These are phyloP conservation scores for Leucophenga maculata DNA, from an alignment of 2,888 invertebrate species.

Conservation along the genomic window DNA sequence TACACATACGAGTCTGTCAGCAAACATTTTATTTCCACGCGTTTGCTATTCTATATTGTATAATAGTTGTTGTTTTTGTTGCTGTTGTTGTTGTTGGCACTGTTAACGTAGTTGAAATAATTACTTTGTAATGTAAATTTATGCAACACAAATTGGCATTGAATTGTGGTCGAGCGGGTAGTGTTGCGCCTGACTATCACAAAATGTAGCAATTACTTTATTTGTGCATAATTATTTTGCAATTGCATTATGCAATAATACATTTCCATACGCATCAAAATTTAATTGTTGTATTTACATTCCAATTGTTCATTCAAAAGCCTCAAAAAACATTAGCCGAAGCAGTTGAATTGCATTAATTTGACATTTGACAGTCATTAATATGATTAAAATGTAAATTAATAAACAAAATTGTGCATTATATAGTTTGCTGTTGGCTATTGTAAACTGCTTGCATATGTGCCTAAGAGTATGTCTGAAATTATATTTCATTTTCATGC, in stretches of 20 bases:
- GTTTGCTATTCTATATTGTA: not conserved
- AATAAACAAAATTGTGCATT: slow-evolving; percentile 8
- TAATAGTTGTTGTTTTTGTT: not conserved
- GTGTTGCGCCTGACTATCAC: not conserved
- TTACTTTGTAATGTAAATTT: slow-evolving; percentile 53
- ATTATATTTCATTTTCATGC: too few relatives aligned
- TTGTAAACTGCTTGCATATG: too few relatives aligned
- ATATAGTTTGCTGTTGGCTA: too few relatives aligned
- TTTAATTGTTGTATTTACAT: slow-evolving; percentile 7
- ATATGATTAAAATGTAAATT: slow-evolving; percentile 19
- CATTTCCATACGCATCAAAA: slow-evolving; percentile 36
- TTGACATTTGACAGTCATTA: slow-evolving; percentile 24
- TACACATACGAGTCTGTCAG: slow-evolving; percentile 8
- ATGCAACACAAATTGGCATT: slow-evolving; percentile 27
- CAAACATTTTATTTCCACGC: slow-evolving; percentile 12
- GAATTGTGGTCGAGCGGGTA: slow-evolving; percentile 15
- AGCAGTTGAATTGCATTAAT: slow-evolving; percentile 2
- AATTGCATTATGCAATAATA: slow-evolving; percentile 52
- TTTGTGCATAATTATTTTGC: slow-evolving; percentile 46
- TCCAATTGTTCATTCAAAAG: not conserved
- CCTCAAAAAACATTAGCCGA: not conserved
- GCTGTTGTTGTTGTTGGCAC: slow-evolving; percentile 17
- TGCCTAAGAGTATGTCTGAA: too few relatives aligned
- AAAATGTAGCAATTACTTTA: slow-evolving; percentile 51
- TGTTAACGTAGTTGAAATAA: slow-evolving; percentile 49